These are phyloP conservation scores for Pseudocheirus occidentalis DNA, from an alignment of 2,797 vertebrate species.

Conservation along the genomic window DNA sequence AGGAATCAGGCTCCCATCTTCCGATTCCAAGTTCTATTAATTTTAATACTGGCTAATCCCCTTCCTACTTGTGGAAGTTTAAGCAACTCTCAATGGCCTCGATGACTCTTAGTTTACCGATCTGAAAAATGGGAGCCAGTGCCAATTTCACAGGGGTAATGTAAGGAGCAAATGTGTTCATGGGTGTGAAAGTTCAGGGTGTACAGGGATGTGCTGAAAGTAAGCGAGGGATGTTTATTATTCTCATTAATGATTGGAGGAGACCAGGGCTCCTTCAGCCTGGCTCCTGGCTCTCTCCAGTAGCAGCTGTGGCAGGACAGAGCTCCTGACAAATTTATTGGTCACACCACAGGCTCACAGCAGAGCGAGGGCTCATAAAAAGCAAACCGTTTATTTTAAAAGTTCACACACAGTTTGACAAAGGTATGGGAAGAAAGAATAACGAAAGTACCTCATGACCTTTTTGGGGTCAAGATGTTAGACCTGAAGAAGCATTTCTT, in stretches of 20 bases:
- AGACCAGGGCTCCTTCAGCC: background rate
- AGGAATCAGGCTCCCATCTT: background rate
- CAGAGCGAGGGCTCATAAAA: background rate
- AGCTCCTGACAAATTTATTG: background rate
- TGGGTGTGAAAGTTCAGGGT: background rate
- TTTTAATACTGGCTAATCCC: constrained; percentile 10
- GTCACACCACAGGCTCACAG: background rate
- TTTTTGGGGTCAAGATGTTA: background rate
- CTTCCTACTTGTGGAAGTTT: background rate
- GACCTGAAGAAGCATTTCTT: background rate
- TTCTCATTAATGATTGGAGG: background rate
- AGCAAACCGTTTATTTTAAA: constrained; percentile 1
- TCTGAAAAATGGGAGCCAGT: background rate
- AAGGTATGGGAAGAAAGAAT: background rate
- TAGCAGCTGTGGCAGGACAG: background rate
- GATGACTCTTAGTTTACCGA: background rate
- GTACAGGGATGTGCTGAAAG: background rate
- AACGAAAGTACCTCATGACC: background rate
- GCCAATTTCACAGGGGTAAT: background rate
- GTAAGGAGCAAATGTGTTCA: background rate
- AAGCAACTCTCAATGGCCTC: background rate
- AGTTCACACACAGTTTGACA: background rate
- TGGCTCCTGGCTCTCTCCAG: background rate
- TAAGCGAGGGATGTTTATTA: too few species aligned
- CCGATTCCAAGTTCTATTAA: background rate